Conservation (phyloP, 2,113 vertebrate species). For the Sarotherodon lohbergeri region DNA sequence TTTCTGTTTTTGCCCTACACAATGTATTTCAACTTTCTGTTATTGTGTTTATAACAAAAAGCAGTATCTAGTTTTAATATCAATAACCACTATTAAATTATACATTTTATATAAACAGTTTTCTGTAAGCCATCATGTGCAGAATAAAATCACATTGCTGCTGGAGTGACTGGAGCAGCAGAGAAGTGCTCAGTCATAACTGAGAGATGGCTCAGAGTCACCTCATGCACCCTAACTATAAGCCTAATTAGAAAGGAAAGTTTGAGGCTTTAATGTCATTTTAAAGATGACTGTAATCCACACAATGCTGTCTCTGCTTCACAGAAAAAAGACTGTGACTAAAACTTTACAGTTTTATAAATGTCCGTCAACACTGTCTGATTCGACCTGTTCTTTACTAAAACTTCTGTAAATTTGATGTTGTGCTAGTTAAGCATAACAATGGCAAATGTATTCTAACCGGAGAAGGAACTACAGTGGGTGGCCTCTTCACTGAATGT, state of each 20-base stretch:
- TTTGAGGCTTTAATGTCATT: neutral
- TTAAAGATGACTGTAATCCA: neutral
- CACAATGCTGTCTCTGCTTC: neutral
- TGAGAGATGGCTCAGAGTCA: neutral
- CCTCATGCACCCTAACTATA: neutral
- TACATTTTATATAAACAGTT: neutral
- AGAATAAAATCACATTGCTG: neutral
- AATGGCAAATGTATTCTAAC: neutral
- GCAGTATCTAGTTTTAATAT: neutral
- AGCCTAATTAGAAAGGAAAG: too few species aligned
- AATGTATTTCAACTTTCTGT: neutral
- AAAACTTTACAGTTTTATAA: neutral
- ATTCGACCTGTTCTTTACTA: neutral
- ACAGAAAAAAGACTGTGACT: neutral
- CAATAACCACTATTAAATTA: neutral
- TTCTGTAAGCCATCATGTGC: neutral
- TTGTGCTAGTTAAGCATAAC: neutral
- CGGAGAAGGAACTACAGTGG: neutral
- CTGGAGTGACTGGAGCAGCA: neutral
- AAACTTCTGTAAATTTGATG: neutral
- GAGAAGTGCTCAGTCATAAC: neutral
- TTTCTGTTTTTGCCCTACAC: neutral
- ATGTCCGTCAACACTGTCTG: neutral
- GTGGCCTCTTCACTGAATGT: neutral
- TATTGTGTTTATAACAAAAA: neutral